Evolutionary conservation across 2,113 vertebrate species (phyloP), one percentile per base, ranked within the genome.

Genomic region (Oncorhynchus clarkii): DNA sequence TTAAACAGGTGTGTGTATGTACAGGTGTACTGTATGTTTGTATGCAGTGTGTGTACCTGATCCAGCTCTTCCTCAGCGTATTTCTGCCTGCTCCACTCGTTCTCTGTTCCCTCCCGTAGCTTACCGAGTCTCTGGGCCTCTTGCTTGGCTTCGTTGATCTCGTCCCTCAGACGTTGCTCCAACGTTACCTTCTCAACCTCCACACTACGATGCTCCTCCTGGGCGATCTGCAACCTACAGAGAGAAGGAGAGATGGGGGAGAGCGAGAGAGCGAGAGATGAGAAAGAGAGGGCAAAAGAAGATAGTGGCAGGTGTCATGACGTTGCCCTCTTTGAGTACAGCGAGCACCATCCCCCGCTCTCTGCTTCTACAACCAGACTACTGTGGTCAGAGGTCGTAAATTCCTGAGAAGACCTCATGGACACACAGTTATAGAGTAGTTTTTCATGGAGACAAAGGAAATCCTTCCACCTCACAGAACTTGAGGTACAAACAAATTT

Each of bases 61-160:
- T 96, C 96, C 89, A 99, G 88, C 84, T 99, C 97, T 75, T 99
- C 95, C 91, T 99, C 97, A 0, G 96, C 96, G 0, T 98, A 97
- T 4, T 95, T 97, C 90, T 97, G 97, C 0, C 94, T 81, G 86
- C 95, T 97, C 73, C 95, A 92, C 82, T 98, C 93, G 0, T 96
- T 98, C 92, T 95, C 95, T 0, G 95, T 94, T 51, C 96, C 97
- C 77, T 96, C 94, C 0, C 96, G 90, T 9, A 98, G 93, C 77
- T 96, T 94, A 0, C 91, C 90, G 22, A 98, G 92, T 6, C 97
- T 84, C 60, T 96, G 94, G 0, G 97, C 97, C 86, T 99, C 97
- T 86, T 94, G 93, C 86, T 99, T 97, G 78, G 96, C 96, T 0
- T 94, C 86, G 75, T 88, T 90, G 86, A 99, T 97, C 93, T 99